Evolutionary conservation across 2,113 vertebrate species (phyloP).

Genomic region (Dendropsophus ebraccatus): DNA sequence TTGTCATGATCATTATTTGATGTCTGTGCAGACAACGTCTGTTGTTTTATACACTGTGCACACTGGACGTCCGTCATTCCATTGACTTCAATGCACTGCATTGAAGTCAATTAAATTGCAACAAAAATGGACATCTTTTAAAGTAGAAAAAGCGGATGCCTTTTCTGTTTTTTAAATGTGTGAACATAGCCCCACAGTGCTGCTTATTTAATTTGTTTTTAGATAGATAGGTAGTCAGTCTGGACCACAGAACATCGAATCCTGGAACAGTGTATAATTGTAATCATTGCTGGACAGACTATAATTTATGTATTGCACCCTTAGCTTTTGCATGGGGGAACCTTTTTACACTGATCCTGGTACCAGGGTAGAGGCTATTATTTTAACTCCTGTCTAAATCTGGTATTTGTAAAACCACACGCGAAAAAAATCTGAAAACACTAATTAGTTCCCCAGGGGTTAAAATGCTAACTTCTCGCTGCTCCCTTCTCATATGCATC

Average conservation of each 20-base stretch:
- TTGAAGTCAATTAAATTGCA: too few relatives aligned
- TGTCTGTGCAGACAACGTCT: too few relatives aligned
- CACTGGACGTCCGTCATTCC: too few relatives aligned
- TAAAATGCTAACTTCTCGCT: constrained; percentile 14
- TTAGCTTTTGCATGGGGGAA: not conserved
- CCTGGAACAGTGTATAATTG: not conserved
- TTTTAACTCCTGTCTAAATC: constrained; percentile 25
- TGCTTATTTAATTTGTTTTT: too few relatives aligned
- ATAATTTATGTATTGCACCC: constrained; percentile 2
- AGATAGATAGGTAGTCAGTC: not conserved
- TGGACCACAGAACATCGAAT: not conserved
- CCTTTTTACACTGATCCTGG: not conserved
- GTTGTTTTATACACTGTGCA: too few relatives aligned
- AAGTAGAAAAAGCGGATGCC: too few relatives aligned
- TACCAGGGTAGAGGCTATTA: not conserved
- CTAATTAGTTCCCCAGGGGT: constrained; percentile 42
- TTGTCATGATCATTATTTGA: too few relatives aligned
- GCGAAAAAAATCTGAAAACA: constrained; percentile 11
- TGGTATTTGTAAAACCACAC: constrained; percentile 21
- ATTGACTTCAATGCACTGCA: too few relatives aligned
- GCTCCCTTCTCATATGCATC: not conserved
- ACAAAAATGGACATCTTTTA: too few relatives aligned
- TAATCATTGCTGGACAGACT: not conserved
- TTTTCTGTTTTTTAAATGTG: too few relatives aligned
- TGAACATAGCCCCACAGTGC: too few relatives aligned